Conservation (phyloP, 2,797 vertebrate species). For the Tamandua tetradactyla region DNA sequence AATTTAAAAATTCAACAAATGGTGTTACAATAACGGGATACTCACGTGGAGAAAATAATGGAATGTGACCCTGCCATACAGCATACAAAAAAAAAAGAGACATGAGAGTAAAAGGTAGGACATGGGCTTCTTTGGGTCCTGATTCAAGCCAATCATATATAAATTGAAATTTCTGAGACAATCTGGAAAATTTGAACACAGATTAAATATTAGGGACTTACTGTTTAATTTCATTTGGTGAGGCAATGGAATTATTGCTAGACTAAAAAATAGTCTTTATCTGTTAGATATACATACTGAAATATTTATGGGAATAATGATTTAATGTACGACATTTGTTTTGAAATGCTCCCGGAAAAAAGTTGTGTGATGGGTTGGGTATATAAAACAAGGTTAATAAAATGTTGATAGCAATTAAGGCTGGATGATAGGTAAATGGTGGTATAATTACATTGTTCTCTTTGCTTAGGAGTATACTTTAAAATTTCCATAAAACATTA, state of each 20-base stretch:
- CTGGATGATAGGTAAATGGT: neutral
- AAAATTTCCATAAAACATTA: neutral
- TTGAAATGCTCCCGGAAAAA: neutral
- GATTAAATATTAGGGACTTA: neutral
- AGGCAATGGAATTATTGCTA: neutral
- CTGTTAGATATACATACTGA: neutral
- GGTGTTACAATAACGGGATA: no score
- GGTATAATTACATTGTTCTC: neutral
- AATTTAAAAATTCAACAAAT: no score
- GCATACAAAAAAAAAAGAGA: no score
- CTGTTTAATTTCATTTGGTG: neutral
- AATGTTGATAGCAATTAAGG: neutral
- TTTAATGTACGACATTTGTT: neutral
- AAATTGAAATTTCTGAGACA: neutral
- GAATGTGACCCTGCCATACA: no score
- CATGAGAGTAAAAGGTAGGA: neutral
- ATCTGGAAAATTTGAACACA: neutral
- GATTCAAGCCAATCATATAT: neutral
- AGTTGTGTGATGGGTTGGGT: neutral
- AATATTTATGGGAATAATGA: neutral
- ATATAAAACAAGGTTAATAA: neutral
- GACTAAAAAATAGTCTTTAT: neutral
- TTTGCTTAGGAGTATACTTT: neutral
- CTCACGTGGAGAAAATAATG: no score
- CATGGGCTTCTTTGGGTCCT: neutral